Conservation (phyloP, 1,140 invertebrate genomes). For the Drosophila littoralis region DNA sequence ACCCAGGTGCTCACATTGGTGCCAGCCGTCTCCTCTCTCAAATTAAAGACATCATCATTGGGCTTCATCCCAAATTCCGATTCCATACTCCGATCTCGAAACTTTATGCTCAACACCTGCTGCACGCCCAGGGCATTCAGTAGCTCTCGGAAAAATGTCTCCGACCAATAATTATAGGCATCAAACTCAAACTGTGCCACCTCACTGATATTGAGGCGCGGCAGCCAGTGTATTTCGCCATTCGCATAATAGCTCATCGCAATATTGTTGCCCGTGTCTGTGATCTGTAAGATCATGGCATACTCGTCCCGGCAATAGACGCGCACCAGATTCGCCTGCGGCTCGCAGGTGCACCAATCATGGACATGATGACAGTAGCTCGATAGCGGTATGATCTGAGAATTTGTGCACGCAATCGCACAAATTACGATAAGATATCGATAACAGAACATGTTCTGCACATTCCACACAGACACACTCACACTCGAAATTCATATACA, state of each 20-base stretch:
- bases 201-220: constrained; percentile 50
- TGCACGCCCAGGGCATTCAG: constrained; percentile 43
- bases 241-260: constrained; percentile 64
- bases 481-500: constrained; percentile 8
- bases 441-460: constrained; percentile 42
- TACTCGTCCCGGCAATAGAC: constrained; percentile 60
- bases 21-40: not conserved
- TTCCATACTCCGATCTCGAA: constrained; percentile 60
- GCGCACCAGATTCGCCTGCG: constrained; percentile 61
- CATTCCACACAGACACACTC: constrained; percentile 24
- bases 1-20: constrained; percentile 42
- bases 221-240: constrained; percentile 39
- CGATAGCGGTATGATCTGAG: constrained; percentile 61
- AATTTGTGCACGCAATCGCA: constrained; percentile 1
- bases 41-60: not conserved
- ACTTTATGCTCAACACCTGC: constrained; percentile 48
- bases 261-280: constrained; percentile 50
- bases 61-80: constrained; percentile 3
- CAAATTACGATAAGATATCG: constrained; percentile 34
- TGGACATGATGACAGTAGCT: constrained; percentile 53
- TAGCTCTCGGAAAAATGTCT: constrained; percentile 49
- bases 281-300: constrained; percentile 66
- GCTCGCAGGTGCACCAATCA: constrained; percentile 52
- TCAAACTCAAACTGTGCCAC: constrained; percentile 66
- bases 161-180: constrained; percentile 62